Conservation (phyloP, 2,113 vertebrate species). For the Thryonomys swinderianus region DNA sequence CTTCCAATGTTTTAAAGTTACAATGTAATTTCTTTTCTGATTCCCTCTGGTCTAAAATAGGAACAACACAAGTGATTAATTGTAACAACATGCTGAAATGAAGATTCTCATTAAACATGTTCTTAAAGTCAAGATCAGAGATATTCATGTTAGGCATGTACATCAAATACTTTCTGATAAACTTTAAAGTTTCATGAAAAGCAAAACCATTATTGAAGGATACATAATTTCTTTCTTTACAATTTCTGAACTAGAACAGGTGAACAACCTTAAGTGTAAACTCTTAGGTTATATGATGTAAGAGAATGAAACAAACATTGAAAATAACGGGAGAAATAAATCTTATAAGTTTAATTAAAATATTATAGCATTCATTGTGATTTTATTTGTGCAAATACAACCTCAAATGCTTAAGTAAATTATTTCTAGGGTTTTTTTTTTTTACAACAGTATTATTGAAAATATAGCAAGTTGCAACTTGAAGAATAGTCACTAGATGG, state of each 20-base stretch:
- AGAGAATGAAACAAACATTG: neutral
- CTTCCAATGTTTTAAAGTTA: slow-evolving; percentile 15
- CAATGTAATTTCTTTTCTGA: neutral
- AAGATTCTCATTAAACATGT: slow-evolving; percentile 6
- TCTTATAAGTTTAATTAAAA: neutral
- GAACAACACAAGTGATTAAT: neutral
- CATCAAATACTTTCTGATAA: neutral
- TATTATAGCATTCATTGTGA: neutral
- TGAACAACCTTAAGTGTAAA: slow-evolving; percentile 12
- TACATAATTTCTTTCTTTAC: slow-evolving; percentile 23
- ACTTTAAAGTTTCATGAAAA: neutral
- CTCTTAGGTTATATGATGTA: neutral
- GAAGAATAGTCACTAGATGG: slow-evolving; percentile 85
- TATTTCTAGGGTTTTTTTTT: neutral
- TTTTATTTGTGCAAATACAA: slow-evolving; percentile 44
- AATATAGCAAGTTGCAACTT: slow-evolving; percentile 71
- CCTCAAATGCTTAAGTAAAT: slow-evolving; percentile 1
- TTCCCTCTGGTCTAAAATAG: slow-evolving; percentile 9
- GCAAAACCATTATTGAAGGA: neutral
- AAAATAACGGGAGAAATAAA: slow-evolving; percentile 53
- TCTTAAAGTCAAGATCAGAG: slow-evolving; percentile 36
- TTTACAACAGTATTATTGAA: neutral
- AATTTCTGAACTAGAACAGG: slow-evolving; percentile 39
- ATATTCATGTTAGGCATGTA: neutral
- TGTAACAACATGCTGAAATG: neutral